Base-by-base conservation (phyloP, 2,113 vertebrate genomes). In the Leucosticte australis region DNA sequence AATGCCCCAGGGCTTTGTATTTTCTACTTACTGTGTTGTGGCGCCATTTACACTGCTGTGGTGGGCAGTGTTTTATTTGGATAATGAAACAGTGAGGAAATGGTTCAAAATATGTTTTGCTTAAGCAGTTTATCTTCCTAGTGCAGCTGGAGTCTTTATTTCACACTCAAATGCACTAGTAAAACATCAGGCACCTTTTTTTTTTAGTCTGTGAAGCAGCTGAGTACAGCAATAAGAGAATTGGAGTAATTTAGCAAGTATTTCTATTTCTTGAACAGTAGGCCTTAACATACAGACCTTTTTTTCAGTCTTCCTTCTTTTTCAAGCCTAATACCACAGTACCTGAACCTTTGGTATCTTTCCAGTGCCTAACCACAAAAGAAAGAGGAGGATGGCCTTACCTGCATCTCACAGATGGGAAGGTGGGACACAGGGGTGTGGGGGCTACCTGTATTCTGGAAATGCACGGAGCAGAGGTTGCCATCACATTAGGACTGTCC, bases 121-220 rank as follows among this genome's bases (percentile, higher is more conserved):
- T 82, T 92, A 82, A 84, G 83, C 37, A 89, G 41, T 95, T 97
- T 94, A 94, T 97, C 94, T 94, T 93, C 19, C 49, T 79, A 42
- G 37, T 87, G 74, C 94, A 95, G 95, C 73, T 92, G 91, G 41
- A 76, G 53, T 12, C 84, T 91, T 95, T 95, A 95, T 87, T 96
- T 94, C 84, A 83, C 75, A 69, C 74, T 94, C 46, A 94, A 68
- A 76, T 79, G 69, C 35, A 50, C 69, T 89, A 82, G 62, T 89
- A 87, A 92, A 95, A 87, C 46, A 82, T 35, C 37, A 87, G 70
- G n/a, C 26, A 42, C 26, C 16, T 63, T 62, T 86, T 77, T 70
- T 60, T 70, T 87, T 21, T 77, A 7, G 44, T 37, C 62, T 68
- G 6, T 68, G 53, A 75, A 71, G 73, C 37, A 70, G 30, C 52